phyloP scores from a whole-genome alignment of 1,140 invertebrate species.

The Intoshia linei region DNA sequence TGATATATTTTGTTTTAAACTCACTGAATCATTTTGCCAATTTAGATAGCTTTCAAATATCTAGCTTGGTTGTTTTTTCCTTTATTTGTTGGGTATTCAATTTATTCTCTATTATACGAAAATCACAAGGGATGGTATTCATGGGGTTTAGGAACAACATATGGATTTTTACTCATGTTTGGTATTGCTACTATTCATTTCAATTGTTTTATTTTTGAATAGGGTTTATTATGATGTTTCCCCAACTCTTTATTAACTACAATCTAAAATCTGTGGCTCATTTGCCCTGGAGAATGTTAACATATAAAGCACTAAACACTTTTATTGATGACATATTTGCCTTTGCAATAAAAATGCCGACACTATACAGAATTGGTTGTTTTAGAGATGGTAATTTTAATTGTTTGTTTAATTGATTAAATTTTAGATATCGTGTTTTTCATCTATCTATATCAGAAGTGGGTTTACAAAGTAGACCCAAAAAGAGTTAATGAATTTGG shows the following conservation, averaged over 20 bases:
- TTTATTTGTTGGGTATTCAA: slow-evolving; percentile 50
- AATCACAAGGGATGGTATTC: slow-evolving; percentile 95
- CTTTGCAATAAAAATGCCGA: slow-evolving; percentile 97
- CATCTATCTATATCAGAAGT: slow-evolving; percentile 85
- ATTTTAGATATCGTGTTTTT: slow-evolving; percentile 78
- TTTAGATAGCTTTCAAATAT: slow-evolving; percentile 55
- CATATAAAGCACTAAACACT: slow-evolving; percentile 96
- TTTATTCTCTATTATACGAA: slow-evolving; percentile 76
- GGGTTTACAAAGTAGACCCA: slow-evolving; percentile 79
- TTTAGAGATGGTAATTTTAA: slow-evolving; percentile 48
- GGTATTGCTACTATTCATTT: slow-evolving; percentile 25
- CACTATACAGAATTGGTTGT: slow-evolving; percentile 59
- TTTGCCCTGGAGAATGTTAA: slow-evolving; percentile 92
- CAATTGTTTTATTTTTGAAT: too few species aligned
- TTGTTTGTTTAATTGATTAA: slow-evolving; percentile 3
- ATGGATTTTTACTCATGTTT: slow-evolving; percentile 85
- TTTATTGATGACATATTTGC: slow-evolving; percentile 99
- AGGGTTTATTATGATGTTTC: slow-evolving; percentile 99
- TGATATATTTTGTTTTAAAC: too few species aligned
- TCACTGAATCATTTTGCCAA: too few species aligned
- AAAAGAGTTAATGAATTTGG: slow-evolving; percentile 82
- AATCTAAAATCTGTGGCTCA: slow-evolving; percentile 93
- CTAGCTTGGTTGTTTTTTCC: slow-evolving; percentile 78
- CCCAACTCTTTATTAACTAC: slow-evolving; percentile 92
- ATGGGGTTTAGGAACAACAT: slow-evolving; percentile 54